Base-by-base conservation (phyloP, 2,113 vertebrate species). In the Sebastes fasciatus region DNA sequence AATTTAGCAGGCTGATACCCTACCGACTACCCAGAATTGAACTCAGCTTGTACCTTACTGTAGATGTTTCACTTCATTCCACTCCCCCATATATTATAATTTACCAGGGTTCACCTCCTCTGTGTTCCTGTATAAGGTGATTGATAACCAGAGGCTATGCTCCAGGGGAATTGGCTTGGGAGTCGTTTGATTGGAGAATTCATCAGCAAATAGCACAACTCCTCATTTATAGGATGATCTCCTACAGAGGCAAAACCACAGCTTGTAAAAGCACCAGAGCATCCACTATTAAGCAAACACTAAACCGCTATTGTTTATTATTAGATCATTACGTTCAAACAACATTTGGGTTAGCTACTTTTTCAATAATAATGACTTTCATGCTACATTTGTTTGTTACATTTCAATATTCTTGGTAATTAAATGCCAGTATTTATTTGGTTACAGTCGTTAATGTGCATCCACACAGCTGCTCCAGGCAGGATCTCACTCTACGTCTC, bases 151-250 rank as follows among this genome's bases (percentile, higher is more conserved):
- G 52, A 67, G 55, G 9, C 13, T 42, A n/a, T 75, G 54, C 42
- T 72, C 0, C 0, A 1, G 51, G 77, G 55, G 17, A 23, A 12
- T 51, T 10, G 14, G 42, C 42, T 40, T 2, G 3, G 52, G 48
- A 80, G 51, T 74, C 12, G 4, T 74, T 62, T 84, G 55, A 86
- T 86, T 66, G 12, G n/a, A 71, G 26, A 82, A 72, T 75, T 62
- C 11, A 86, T 51, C 69, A 78, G 52, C 48, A 40, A 4, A 75
- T 54, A 68, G 40, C 51, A 58, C 54, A 82, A 49, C 40, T 84
- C 8, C 69, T 71, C 52, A 57, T 84, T 81, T 69, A 69, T 21
- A 54, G 14, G 42, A 83, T 65, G 48, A 61, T 74, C 42, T 54
- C 60, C 52, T 58, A 40, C 62, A 26, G 60, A 78, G 74, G 23